Percentiles rank a stretch among this genome's conserved stretches.
Evolutionary conservation across 2,888 invertebrate species (phyloP).

Genomic region (Palloptera scutellata): DNA sequence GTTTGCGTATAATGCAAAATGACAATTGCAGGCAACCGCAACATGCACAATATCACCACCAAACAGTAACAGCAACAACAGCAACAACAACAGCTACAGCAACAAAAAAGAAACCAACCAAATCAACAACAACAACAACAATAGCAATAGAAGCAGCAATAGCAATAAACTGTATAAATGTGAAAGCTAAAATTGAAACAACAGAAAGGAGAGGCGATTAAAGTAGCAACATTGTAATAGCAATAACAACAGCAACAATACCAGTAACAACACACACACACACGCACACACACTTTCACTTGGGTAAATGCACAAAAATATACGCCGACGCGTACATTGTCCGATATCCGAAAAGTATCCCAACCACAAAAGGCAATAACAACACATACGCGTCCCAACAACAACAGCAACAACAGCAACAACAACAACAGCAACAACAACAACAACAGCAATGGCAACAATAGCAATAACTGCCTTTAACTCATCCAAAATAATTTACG

Average conservation of each 20-base stretch:
- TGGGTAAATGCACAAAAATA: neutral
- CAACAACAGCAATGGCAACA: neutral
- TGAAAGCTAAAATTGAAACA: neutral
- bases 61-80: constrained; percentile 23
- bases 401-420: neutral
- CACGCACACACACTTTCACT: constrained; percentile 11
- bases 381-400: neutral
- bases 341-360: neutral
- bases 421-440: neutral
- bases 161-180: neutral
- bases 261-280: constrained; percentile 1
- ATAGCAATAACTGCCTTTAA: neutral
- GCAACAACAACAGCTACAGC: neutral
- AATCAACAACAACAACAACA: neutral
- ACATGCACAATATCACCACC: constrained; percentile 26
- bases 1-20: too few species aligned
- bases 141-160: neutral
- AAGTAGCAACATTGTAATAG: neutral
- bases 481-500: neutral
- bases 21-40: too few species aligned
- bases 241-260: neutral
- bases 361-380: neutral
- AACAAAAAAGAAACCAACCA: neutral
- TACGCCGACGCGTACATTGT: too few species aligned
- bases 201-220: neutral